Conservation (phyloP, 2,888 invertebrate genomes). For the Bhutanitis thaidina region DNA sequence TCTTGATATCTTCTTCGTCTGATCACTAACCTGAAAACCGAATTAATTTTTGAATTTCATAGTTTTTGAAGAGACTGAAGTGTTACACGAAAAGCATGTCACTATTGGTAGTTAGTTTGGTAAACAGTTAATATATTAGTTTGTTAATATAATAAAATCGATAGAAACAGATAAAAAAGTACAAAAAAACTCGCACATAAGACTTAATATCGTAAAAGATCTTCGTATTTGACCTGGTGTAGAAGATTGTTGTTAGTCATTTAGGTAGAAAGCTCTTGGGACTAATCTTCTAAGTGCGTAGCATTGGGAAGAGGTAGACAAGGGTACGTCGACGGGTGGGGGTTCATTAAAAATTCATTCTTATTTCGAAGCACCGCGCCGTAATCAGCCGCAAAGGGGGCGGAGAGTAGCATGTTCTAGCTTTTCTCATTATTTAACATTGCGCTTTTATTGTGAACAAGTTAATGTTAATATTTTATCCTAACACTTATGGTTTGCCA, state of each 20-base stretch:
- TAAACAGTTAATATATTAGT: no score
- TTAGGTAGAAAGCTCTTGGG: conserved; percentile 59
- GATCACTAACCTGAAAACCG: no score
- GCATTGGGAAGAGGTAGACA: conserved; percentile 42
- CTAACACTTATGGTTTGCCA: no score
- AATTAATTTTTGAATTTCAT: no score
- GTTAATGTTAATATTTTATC: no score
- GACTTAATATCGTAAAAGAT: conserved; percentile 26
- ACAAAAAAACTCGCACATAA: not conserved
- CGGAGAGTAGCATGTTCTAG: conserved; percentile 41
- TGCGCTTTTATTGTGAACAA: conserved; percentile 20
- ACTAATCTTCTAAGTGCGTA: conserved; percentile 79
- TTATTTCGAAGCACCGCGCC: conserved; percentile 64
- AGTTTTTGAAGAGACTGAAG: no score
- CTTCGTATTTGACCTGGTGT: conserved; percentile 29
- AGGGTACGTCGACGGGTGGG: conserved; percentile 32
- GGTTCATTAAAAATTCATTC: conserved; percentile 79
- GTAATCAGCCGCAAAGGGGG: conserved; percentile 69
- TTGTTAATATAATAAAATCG: no score
- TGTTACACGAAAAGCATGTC: no score
- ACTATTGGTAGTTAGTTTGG: no score
- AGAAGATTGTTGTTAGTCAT: conserved; percentile 53
- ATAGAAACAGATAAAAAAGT: no score
- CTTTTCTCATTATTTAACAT: conserved; percentile 55
- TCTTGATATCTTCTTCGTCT: no score